A percentile compares a stretch with the other conserved stretches of the same genome.
These are phyloP conservation scores for Drosophila vallismaia DNA, from an alignment of 2,888 invertebrate genomes.

Conservation along the genomic window DNA sequence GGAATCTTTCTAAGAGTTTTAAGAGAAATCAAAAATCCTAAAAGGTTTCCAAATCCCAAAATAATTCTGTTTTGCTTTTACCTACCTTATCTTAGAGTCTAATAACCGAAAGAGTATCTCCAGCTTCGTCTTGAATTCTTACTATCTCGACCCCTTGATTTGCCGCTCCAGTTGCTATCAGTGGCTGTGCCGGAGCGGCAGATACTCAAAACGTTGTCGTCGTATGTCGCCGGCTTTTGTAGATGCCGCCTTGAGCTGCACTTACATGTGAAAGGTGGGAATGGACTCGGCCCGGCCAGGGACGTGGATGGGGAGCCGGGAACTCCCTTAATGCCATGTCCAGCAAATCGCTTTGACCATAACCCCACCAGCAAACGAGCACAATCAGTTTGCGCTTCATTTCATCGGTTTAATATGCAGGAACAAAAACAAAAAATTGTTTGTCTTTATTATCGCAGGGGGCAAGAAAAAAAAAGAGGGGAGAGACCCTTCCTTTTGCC, in stretches of 20 bases:
- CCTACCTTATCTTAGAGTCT: not conserved
- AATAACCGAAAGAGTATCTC: not conserved
- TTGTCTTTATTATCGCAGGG: slow-evolving; percentile 70
- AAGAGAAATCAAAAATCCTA: no score
- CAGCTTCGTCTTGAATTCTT: not conserved
- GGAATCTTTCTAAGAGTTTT: not conserved
- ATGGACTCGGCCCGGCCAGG: slow-evolving; percentile 11
- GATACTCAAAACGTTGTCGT: slow-evolving; percentile 64
- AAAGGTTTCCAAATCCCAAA: no score
- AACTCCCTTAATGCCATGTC: slow-evolving; percentile 49
- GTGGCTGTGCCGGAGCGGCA: slow-evolving; percentile 54
- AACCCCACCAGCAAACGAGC: slow-evolving; percentile 25
- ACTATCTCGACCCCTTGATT: slow-evolving; percentile 43
- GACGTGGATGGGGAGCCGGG: slow-evolving; percentile 2
- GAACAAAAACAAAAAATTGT: slow-evolving; percentile 44
- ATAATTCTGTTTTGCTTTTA: no score
- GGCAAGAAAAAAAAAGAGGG: slow-evolving; percentile 8
- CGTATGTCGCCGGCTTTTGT: slow-evolving; percentile 52
- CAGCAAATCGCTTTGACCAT: slow-evolving; percentile 52
- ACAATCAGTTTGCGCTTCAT: slow-evolving; percentile 68
- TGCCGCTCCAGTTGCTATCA: slow-evolving; percentile 74
- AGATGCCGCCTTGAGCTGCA: slow-evolving; percentile 64
- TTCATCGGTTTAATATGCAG: slow-evolving; percentile 62
- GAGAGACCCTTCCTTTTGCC: slow-evolving; percentile 18
- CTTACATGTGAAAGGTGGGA: slow-evolving; percentile 45